phyloP scores from a whole-genome alignment of 1,140 invertebrate genomes.

The Matsumurasca onukii region DNA sequence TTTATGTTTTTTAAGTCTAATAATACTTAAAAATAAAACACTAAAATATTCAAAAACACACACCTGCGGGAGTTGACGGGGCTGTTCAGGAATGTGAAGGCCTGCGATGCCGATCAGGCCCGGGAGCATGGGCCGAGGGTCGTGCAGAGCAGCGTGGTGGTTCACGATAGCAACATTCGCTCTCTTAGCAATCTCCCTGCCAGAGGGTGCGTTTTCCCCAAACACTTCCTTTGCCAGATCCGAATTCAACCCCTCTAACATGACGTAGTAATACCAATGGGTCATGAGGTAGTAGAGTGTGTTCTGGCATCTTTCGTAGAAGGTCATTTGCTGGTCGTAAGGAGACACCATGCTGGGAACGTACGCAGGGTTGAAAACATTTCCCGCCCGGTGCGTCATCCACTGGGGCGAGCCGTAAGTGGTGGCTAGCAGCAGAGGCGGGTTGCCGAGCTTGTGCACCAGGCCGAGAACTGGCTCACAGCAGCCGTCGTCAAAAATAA shows the following conservation, averaged over 20 bases:
- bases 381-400: not conserved
- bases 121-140: conserved; percentile 37
- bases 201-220: not conserved
- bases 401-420: conserved; percentile 5
- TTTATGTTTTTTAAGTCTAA: no score
- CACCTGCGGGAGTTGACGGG: not conserved
- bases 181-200: not conserved
- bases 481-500: not conserved
- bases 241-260: not conserved
- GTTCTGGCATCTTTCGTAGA: conserved; percentile 1
- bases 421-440: conserved; percentile 1
- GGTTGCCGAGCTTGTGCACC: not conserved
- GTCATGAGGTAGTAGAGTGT: not conserved
- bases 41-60: no score
- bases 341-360: not conserved
- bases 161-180: not conserved
- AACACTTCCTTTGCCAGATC: conserved; percentile 1
- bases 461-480: not conserved
- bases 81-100: conserved; percentile 40
- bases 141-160: conserved; percentile 36
- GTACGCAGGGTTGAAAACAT: conserved; percentile 5
- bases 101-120: conserved; percentile 41
- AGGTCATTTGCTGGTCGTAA: conserved; percentile 7
- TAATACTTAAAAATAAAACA: no score
- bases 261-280: not conserved